Evolutionary conservation across 2,888 invertebrate species (phyloP).

Genomic region (Plebejus anna): DNA sequence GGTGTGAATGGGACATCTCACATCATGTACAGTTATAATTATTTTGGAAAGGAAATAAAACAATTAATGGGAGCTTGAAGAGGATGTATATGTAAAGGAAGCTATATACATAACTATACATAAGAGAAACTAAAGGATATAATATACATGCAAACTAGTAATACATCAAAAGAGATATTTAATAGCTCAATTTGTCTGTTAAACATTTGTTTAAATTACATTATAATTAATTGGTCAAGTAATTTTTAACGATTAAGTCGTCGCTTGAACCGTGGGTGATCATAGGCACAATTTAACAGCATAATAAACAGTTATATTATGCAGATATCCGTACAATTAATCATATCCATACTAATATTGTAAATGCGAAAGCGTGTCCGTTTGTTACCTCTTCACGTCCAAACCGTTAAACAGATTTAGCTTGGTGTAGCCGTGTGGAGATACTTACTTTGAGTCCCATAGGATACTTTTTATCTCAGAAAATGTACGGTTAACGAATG

Average conservation of each 20-base stretch:
- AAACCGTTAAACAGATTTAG: background rate
- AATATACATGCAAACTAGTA: constrained; percentile 14
- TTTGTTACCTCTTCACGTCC: background rate
- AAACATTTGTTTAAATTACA: background rate
- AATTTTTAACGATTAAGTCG: background rate
- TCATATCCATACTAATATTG: background rate
- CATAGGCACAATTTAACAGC: background rate
- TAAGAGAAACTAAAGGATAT: constrained; percentile 3
- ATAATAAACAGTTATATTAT: background rate
- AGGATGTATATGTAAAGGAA: constrained; percentile 11
- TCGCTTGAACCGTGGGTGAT: background rate
- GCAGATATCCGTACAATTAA: background rate
- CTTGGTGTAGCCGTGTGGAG: too few relatives aligned
- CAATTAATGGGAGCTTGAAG: background rate
- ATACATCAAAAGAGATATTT: constrained; percentile 17
- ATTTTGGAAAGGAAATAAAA: background rate
- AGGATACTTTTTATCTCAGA: too few relatives aligned
- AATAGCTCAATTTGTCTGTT: constrained; percentile 5
- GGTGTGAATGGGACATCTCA: background rate
- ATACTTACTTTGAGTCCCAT: too few relatives aligned
- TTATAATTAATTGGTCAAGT: background rate
- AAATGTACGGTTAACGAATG: too few relatives aligned
- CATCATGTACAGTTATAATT: background rate
- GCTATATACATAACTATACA: background rate
- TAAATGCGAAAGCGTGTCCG: background rate